A percentile compares a stretch with the other conserved stretches of the same genome.
phyloP scores from a whole-genome alignment of 2,888 invertebrate species.

The Macrophya alboannulata region DNA sequence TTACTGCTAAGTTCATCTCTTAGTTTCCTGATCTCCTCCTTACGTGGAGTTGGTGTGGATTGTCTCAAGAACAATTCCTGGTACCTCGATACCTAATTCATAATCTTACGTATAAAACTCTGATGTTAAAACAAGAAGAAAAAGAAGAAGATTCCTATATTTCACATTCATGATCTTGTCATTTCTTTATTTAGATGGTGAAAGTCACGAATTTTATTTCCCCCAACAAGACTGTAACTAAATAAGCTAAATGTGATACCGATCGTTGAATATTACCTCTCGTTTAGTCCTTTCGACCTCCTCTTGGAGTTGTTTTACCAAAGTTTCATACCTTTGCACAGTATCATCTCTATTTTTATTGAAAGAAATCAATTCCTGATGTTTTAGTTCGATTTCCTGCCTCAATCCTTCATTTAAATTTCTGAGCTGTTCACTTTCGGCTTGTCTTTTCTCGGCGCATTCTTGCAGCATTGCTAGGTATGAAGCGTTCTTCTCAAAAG shows the following conservation, averaged over 20 bases:
- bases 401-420: conserved; percentile 65
- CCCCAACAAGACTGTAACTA: neutral
- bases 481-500: conserved; percentile 53
- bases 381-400: conserved; percentile 64
- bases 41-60: conserved; percentile 59
- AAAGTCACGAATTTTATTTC: no score
- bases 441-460: conserved; percentile 63
- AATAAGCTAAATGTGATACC: neutral
- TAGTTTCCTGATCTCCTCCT: conserved; percentile 64
- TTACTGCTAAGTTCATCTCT: conserved; percentile 56
- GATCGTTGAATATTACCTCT: conserved; percentile 63
- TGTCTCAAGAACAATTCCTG: conserved; percentile 68
- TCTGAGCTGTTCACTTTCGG: conserved; percentile 67
- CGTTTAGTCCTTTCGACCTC: conserved; percentile 69
- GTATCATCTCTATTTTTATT: conserved; percentile 70
- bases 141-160: neutral
- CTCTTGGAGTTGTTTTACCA: conserved; percentile 68
- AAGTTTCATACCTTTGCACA: conserved; percentile 69
- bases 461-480: conserved; percentile 62
- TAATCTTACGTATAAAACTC: conserved; percentile 30
- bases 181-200: neutral
- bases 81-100: conserved; percentile 64
- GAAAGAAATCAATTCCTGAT: conserved; percentile 71
- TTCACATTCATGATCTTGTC: neutral
- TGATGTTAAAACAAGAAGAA: neutral